phyloP scores from a whole-genome alignment of 2,888 invertebrate species.

The Myathropa florea region DNA sequence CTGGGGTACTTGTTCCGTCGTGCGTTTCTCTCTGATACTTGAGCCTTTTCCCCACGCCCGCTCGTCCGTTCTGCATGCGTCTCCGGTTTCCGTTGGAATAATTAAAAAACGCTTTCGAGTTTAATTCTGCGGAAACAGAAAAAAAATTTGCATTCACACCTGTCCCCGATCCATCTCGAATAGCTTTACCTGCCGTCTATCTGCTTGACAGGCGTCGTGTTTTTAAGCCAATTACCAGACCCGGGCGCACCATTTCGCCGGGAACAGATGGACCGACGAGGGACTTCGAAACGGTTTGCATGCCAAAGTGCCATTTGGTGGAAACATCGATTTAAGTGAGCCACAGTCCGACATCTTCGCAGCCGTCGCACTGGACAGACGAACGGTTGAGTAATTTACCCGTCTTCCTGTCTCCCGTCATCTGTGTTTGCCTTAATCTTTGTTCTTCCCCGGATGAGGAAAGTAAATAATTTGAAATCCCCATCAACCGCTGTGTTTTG shows the following conservation, averaged over 20 bases:
- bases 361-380: neutral
- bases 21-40: conserved; percentile 23
- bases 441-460: neutral
- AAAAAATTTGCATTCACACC: conserved; percentile 26
- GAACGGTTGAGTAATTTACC: conserved; percentile 9
- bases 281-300: conserved; percentile 5
- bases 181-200: neutral
- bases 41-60: conserved; percentile 5
- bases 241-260: neutral
- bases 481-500: neutral
- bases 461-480: conserved; percentile 16
- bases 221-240: conserved; percentile 30
- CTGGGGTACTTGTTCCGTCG: conserved; percentile 35
- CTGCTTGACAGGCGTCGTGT: conserved; percentile 14
- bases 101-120: conserved; percentile 41
- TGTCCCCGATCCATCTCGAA: conserved; percentile 2
- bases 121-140: conserved; percentile 4
- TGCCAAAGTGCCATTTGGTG: conserved; percentile 26
- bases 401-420: neutral
- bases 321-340: conserved; percentile 15
- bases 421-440: neutral
- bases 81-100: conserved; percentile 39
- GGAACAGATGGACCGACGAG: conserved; percentile 5
- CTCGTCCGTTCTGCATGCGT: neutral
- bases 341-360: neutral